A percentile compares a stretch with the other conserved stretches of the same genome.
phyloP scores from a whole-genome alignment of 2,113 vertebrate genomes.

The Promerops cafer region DNA sequence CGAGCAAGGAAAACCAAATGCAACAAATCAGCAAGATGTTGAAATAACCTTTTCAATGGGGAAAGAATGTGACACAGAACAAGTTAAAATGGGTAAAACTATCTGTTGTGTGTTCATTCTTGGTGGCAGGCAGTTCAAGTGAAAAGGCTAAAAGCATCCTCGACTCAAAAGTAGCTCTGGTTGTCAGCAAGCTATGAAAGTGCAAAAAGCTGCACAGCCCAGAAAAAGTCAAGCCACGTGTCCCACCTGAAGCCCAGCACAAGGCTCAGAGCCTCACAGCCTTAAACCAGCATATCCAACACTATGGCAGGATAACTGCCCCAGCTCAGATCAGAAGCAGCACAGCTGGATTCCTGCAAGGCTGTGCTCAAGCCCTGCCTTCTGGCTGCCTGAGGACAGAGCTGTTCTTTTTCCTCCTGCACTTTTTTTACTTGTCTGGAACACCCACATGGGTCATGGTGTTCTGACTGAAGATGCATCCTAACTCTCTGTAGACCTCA shows the following conservation, averaged over 20 bases:
- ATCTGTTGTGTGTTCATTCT: neutral
- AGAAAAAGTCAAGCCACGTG: rapidly evolving
- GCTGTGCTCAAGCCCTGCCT: neutral
- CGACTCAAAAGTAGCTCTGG: neutral
- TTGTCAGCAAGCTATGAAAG: neutral
- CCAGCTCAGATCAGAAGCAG: neutral
- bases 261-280: neutral
- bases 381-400: neutral
- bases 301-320: rapidly evolving
- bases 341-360: neutral
- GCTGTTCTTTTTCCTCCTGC: neutral
- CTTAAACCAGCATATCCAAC: neutral
- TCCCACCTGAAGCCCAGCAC: neutral
- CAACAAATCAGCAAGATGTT: slow-evolving; percentile 7
- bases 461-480: neutral
- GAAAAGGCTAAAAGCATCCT: neutral
- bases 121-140: neutral
- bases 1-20: neutral
- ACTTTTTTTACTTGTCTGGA: neutral
- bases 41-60: neutral
- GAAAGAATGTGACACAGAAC: neutral
- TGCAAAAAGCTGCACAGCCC: neutral
- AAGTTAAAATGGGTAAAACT: neutral
- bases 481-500: neutral
- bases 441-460: rapidly evolving